Evolutionary conservation across 2,797 vertebrate species (phyloP), one percentile per base, ranked within the genome.

Genomic region (Pangasius djambal): DNA sequence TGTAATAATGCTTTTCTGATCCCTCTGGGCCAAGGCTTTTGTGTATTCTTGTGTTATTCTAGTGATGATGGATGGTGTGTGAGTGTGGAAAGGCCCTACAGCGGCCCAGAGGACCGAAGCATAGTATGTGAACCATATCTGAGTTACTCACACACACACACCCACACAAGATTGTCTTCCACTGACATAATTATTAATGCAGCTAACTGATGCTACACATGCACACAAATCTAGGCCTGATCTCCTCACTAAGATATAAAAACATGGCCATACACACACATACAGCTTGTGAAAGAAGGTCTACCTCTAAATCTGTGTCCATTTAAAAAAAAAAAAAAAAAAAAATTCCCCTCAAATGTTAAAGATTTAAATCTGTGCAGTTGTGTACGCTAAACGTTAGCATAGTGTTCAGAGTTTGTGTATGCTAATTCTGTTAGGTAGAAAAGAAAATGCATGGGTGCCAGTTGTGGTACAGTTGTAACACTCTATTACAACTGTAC

Each of bases 31-130:
- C 34, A 44, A 31, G 65, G 31, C 81, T 89, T 85, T 87, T 88
- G 87, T 37, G 85, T 50, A 44, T 91, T 90, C 89, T 84, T 85
- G 81, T 86, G 67, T 90, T 75, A 63, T 59, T 61, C 67, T 92
- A 91, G 89, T 92, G 93, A 89, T 94, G 94, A 95, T 93, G 69
- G 92, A 95, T 94, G 92, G 82, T 86, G 83, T 79, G 70, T 86
- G 90, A 20, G 57, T 72, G 89, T 90, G 25, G 85, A 92, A 91
- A 89, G 70, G 88, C 89, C 90, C 75, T 88, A 86, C 87, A 67
- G 72, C 69, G 85, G 83, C 89, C 86, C 77, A 77, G 85, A 77
- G 87, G 83, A 72, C 89, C 4, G 65, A 67, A 57, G 61, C 34
- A 89, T 86, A 55, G 83, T 52, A 88, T 28, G 86, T 91, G 91